Evolutionary conservation across 1,140 invertebrate genomes (phyloP).

Genomic region (Phthorimaea operculella): DNA sequence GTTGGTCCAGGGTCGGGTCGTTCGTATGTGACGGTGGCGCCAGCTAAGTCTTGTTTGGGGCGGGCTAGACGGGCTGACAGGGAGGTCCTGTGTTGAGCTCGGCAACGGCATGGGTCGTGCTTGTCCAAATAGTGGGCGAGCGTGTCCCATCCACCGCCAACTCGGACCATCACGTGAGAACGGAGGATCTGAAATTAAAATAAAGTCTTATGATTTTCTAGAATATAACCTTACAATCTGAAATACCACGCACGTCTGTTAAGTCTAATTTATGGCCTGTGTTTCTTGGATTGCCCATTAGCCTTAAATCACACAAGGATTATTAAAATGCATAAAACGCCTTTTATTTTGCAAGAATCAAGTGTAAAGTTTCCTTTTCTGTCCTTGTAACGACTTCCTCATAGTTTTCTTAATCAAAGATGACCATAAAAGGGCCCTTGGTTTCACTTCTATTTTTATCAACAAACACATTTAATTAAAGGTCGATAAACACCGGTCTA

Average conservation of each 20-base stretch:
- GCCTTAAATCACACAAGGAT: too few relatives aligned
- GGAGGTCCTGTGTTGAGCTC: constrained; percentile 73
- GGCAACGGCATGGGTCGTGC: constrained; percentile 95
- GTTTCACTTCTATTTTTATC: not conserved
- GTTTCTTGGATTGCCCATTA: too few relatives aligned
- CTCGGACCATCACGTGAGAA: constrained; percentile 97
- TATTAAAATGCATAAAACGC: too few relatives aligned
- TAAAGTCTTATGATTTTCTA: not conserved
- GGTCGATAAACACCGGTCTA: constrained; percentile 13
- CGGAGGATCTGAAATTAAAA: constrained; percentile 81
- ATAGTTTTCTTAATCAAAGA: not conserved
- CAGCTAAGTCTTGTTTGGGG: constrained; percentile 76
- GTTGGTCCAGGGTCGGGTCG: constrained; percentile 65
- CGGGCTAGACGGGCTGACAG: constrained; percentile 71
- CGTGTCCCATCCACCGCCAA: constrained; percentile 98
- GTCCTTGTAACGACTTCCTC: not conserved
- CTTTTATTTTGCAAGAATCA: not conserved
- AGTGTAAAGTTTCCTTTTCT: not conserved
- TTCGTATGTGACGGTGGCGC: constrained; percentile 87
- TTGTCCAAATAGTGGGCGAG: constrained; percentile 95
- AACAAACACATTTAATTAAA: constrained; percentile 10
- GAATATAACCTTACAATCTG: not conserved
- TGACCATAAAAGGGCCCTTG: not conserved
- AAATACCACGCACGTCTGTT: too few relatives aligned
- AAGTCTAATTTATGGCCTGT: too few relatives aligned